Conservation (phyloP, 2,888 invertebrate species). For the Ligdia adustata region DNA sequence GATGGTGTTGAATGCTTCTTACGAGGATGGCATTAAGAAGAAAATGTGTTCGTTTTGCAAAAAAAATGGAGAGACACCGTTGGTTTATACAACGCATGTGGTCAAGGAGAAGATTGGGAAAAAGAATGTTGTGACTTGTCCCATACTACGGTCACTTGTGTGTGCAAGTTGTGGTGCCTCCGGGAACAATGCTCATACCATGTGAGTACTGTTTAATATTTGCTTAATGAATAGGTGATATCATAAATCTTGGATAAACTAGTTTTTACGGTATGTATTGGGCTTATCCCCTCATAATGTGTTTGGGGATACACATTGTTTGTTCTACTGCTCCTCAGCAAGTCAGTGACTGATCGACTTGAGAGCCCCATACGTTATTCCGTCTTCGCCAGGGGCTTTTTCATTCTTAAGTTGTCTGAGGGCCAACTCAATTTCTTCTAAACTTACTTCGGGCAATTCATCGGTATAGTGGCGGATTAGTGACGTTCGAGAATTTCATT, state of each 20-base stretch:
- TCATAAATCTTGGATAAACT: background rate
- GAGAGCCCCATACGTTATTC: background rate
- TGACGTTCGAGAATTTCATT: too few relatives aligned
- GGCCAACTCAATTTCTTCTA: too few relatives aligned
- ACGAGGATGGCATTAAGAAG: too few relatives aligned
- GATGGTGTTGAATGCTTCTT: background rate
- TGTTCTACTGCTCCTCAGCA: too few relatives aligned
- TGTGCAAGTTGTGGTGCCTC: slow-evolving; percentile 64
- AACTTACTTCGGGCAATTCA: too few relatives aligned
- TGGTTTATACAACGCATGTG: slow-evolving; percentile 65
- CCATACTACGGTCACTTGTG: slow-evolving; percentile 66
- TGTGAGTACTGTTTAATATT: slow-evolving; percentile 58
- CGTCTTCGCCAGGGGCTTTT: too few relatives aligned
- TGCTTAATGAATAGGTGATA: background rate
- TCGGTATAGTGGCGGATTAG: too few relatives aligned
- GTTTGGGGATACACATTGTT: too few relatives aligned
- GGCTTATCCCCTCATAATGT: too few relatives aligned
- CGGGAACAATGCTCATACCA: slow-evolving; percentile 74
- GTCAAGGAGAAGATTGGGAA: slow-evolving; percentile 61
- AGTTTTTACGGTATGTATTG: background rate
- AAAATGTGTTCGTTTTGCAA: slow-evolving; percentile 72
- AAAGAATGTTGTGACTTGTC: slow-evolving; percentile 64
- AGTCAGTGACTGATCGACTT: background rate
- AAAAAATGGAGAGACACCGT: slow-evolving; percentile 72
- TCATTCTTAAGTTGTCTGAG: too few relatives aligned